A percentile compares a stretch with the other conserved stretches of the same genome.
These are phyloP conservation scores for Dynastes maya DNA, from an alignment of 2,888 invertebrate species.

Conservation along the genomic window DNA sequence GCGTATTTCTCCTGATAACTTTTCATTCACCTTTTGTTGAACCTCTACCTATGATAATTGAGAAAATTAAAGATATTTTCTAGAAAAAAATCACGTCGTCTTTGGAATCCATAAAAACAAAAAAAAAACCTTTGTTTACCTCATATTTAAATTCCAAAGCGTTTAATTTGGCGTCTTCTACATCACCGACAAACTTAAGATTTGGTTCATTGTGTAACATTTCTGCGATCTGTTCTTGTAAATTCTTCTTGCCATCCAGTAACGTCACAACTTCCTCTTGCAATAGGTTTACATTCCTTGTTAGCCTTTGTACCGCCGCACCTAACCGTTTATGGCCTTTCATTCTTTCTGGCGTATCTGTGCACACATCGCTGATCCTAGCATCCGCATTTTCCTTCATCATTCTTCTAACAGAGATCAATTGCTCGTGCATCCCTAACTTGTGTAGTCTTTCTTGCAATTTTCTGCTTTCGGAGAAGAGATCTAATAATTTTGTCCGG, in stretches of 20 bases:
- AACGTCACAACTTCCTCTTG: slow-evolving; percentile 60
- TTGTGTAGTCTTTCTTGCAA: slow-evolving; percentile 49
- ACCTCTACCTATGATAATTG: slow-evolving; percentile 54
- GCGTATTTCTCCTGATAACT: slow-evolving; percentile 61
- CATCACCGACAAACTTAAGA: slow-evolving; percentile 54
- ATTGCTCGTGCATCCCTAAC: slow-evolving; percentile 53
- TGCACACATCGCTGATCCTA: slow-evolving; percentile 62
- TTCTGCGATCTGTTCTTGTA: slow-evolving; percentile 59
- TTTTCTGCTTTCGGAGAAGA: slow-evolving; percentile 49
- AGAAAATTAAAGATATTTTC: background rate
- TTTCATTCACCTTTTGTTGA: slow-evolving; percentile 58
- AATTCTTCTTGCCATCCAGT: slow-evolving; percentile 57
- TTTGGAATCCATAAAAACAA: background rate
- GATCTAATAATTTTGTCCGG: slow-evolving; percentile 29
- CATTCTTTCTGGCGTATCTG: slow-evolving; percentile 60
- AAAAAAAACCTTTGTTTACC: slow-evolving; percentile 50
- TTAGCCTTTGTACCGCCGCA: slow-evolving; percentile 61
- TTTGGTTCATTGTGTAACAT: slow-evolving; percentile 58
- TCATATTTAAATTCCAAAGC: slow-evolving; percentile 52
- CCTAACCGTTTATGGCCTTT: slow-evolving; percentile 61
- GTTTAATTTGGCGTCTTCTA: slow-evolving; percentile 57
- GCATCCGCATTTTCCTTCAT: slow-evolving; percentile 64
- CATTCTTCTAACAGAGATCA: slow-evolving; percentile 57
- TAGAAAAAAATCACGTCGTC: background rate
- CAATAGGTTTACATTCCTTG: slow-evolving; percentile 59